Base-by-base conservation (phyloP, 2,797 vertebrate genomes). In the Enteromius radiatus region DNA sequence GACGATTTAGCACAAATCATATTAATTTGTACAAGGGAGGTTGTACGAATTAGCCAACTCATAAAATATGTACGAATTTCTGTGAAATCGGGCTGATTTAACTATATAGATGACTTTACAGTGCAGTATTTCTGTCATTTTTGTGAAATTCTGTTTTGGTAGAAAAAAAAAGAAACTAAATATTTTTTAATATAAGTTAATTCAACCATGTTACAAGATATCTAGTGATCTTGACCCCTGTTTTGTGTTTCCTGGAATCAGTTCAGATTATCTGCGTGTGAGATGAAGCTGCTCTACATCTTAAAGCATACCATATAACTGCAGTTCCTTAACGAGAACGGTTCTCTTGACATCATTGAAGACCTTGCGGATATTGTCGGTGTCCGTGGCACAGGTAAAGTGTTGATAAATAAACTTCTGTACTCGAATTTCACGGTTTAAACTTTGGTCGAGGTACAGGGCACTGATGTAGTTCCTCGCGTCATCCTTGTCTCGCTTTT, bases 331-430 rank as follows among this genome's bases (percentile, higher is more conserved):
- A 63, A 93, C 80, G 86, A 95, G 89, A 76, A 94, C 92, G 0
- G 93, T 94, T 88, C 93, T 93, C 88, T 91, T 94, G 73, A 95
- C 80, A 3, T 93, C 93, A 0, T 36, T 86, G 91, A 95, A 95
- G 23, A 95, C 94, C 69, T 70, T 90, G 76, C 93, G 92, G 85
- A 95, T 95, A 91, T 93, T 95, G 87, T 87, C 86, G 61, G 95
- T 95, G 90, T 88, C 86, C 0, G 87, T 88, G 45, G 88, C 71
- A 11, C 80, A 82, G 71, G 71, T 82, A 43, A 56, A 76, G 61
- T 82, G 80, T 19, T 21, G 11, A 47, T 82, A 82, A 56, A 82
- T 64, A 31, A 1, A 8, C 10, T 64, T 81, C 15, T 0, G 47
- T 23, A 0, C 10, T 4, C 80, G 19, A 1, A 5, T 67, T 11